phyloP scores from a whole-genome alignment of 2,888 invertebrate species.

The Amphipoea lucens region DNA sequence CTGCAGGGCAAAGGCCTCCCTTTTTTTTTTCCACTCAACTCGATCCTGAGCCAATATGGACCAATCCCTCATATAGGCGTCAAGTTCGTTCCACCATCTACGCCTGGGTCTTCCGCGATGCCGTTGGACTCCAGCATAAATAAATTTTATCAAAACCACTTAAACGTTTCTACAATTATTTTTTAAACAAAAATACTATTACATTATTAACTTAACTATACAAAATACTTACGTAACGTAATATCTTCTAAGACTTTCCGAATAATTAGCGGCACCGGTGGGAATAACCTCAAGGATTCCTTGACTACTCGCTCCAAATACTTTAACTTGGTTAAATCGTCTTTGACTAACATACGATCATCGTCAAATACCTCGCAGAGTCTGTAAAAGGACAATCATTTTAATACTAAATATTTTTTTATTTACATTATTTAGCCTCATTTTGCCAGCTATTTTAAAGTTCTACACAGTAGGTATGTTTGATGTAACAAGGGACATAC shows the following conservation, averaged over 20 bases:
- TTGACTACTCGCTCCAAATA: slow-evolving; percentile 85
- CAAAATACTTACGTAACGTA: slow-evolving; percentile 82
- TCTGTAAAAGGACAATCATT: slow-evolving; percentile 64
- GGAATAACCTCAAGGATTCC: slow-evolving; percentile 83
- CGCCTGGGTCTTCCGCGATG: background rate
- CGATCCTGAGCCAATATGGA: background rate
- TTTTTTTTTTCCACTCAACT: background rate
- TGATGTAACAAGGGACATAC: background rate
- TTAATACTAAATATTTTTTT: background rate
- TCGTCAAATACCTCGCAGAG: slow-evolving; percentile 81
- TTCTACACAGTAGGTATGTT: background rate
- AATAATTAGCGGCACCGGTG: slow-evolving; percentile 85
- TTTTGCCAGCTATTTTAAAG: background rate
- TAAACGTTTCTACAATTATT: background rate
- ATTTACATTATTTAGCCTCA: background rate
- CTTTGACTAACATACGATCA: slow-evolving; percentile 80
- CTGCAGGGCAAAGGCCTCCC: background rate
- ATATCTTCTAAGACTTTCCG: slow-evolving; percentile 83
- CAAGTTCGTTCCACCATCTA: background rate
- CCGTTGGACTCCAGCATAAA: background rate
- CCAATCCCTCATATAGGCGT: background rate
- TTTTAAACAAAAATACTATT: background rate
- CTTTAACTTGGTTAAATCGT: slow-evolving; percentile 79
- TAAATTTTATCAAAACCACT: background rate
- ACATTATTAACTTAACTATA: background rate